A percentile compares a stretch with the other conserved stretches of the same genome.
Evolutionary conservation across 23 tunicate species (phyloP).

Genomic region (Clavelina lepadiformis): DNA sequence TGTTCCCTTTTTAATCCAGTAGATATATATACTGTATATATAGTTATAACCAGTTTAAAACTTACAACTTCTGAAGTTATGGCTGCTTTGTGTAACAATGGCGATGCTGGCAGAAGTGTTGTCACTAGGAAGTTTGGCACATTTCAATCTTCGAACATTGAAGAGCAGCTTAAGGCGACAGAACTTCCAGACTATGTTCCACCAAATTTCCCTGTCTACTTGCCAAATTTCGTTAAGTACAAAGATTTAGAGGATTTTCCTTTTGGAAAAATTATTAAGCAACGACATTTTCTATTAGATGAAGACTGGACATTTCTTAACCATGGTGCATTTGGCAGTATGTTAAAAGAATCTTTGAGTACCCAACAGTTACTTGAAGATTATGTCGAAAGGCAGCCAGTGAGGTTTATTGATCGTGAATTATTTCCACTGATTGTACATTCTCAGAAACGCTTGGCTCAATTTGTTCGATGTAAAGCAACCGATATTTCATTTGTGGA

Average conservation of each 20-base stretch:
- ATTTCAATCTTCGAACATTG: slow-evolving; percentile 79
- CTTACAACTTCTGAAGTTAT: too few relatives aligned
- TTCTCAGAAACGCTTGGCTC: slow-evolving; percentile 57
- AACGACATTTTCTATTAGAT: slow-evolving; percentile 39
- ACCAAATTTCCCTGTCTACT: slow-evolving; percentile 28
- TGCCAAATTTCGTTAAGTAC: slow-evolving; percentile 41
- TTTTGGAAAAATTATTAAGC: slow-evolving; percentile 40
- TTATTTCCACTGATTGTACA: slow-evolving; percentile 68
- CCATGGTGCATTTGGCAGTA: slow-evolving; percentile 92
- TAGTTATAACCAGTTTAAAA: too few relatives aligned
- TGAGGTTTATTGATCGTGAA: slow-evolving; percentile 72
- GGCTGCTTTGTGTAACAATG: too few relatives aligned
- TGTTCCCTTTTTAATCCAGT: too few relatives aligned
- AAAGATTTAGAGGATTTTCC: neutral
- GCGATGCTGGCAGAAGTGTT: too few relatives aligned
- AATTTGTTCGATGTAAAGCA: slow-evolving; percentile 64
- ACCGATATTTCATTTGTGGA: slow-evolving; percentile 60
- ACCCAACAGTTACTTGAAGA: slow-evolving; percentile 38
- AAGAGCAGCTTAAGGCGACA: slow-evolving; percentile 41
- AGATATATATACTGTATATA: too few relatives aligned
- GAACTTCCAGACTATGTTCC: slow-evolving; percentile 29
- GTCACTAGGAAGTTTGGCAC: slow-evolving; percentile 75
- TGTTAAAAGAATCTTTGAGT: slow-evolving; percentile 58
- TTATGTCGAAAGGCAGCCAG: slow-evolving; percentile 66
- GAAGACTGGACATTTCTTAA: slow-evolving; percentile 51